These are phyloP conservation scores for Onchidella celtica DNA, from an alignment of 2,888 invertebrate species.

Conservation along the genomic window DNA sequence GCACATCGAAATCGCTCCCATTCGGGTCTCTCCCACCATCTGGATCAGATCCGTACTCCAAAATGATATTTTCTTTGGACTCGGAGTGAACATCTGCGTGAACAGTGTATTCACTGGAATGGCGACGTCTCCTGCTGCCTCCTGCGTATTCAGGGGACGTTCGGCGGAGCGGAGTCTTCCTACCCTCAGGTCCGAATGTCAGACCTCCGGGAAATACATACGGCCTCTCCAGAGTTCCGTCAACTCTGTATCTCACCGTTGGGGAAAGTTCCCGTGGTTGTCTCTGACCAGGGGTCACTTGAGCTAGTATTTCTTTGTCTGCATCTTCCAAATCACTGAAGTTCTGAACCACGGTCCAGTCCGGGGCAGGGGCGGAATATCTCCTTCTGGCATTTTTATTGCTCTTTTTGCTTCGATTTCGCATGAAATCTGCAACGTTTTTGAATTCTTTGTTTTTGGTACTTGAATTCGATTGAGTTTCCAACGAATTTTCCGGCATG, in stretches of 20 bases:
- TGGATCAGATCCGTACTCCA: conserved; percentile 19
- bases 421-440: not conserved
- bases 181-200: conserved; percentile 41
- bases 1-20: conserved; percentile 13
- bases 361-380: conserved; percentile 20
- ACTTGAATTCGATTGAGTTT: not conserved
- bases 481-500: not conserved
- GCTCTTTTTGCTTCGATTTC: not conserved
- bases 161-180: conserved; percentile 23
- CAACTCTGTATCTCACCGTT: conserved; percentile 26
- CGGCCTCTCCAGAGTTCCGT: conserved; percentile 44
- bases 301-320: not conserved
- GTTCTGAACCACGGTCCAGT: not conserved
- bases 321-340: not conserved
- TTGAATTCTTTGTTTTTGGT: not conserved
- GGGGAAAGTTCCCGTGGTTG: not conserved
- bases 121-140: not conserved
- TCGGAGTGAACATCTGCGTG: conserved; percentile 34
- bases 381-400: conserved; percentile 1
- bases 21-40: not conserved
- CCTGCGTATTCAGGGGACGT: not conserved
- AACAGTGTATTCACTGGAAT: not conserved
- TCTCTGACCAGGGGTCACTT: not conserved
- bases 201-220: conserved; percentile 44
- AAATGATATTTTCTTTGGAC: not conserved